Base-by-base conservation (phyloP, 2,797 vertebrate species). In the Poecilia picta region DNA sequence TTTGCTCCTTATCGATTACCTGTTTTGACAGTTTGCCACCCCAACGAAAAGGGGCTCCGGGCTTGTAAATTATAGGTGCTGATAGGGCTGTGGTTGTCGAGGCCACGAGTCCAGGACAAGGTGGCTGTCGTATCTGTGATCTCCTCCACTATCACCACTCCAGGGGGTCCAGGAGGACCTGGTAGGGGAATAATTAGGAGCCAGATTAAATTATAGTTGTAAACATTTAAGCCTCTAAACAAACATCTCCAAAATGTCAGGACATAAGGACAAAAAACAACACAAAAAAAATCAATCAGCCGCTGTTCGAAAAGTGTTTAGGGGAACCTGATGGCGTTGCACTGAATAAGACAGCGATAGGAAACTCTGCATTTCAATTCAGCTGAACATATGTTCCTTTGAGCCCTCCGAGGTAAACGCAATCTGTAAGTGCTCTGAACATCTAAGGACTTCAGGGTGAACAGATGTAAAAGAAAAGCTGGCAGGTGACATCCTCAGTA, bases 81-180 rank as follows among this genome's bases (percentile, higher is more conserved):
- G 92, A 99, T 96, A 1, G 98, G 98, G 90, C 98, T 99, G 95
- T 99, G 98, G 93, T 99, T 99, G 94, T 99, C 98, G 68, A 97
- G 94, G 2, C 97, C 97, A 7, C 97, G 96, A 51, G 96, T 97
- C 98, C 98, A 99, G 64, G 98, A 99, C 73, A 99, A 94, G 2
- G 98, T 99, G 78, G 98, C 98, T 1, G 97, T 98, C 79, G 85
- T 96, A 45, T 98, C 98, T 0, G 97, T 98, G 91, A 99, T 98
- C 92, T 99, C 98, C 89, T 99, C 98, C 87, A 99, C 97, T 74
- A 99, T 99, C 87, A 99, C 97, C 87, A 99, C 95, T 81, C 98
- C 98, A 49, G 98, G 98, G 53, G 98, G 96, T 45, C 98, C 98
- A 3, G 98, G 98, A 79, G 98, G 98, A 88, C 98, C 98, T 99